These are phyloP conservation scores for Cassiopea xamachana DNA, from an alignment of 30 jellyfish, hydroid and myxozoan species.

Conservation along the genomic window DNA sequence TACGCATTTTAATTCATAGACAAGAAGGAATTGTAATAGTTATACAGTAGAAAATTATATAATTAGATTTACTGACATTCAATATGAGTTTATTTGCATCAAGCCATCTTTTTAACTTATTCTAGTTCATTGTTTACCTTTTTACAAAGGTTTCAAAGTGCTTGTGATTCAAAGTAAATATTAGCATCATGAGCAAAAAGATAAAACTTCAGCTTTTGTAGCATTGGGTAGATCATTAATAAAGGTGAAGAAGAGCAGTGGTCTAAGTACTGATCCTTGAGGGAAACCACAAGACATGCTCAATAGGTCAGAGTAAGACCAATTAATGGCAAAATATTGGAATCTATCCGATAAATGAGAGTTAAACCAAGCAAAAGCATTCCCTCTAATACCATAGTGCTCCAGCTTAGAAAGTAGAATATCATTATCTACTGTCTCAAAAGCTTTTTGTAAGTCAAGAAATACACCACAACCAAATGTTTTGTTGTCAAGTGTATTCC, in stretches of 20 bases:
- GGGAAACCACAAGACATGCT: not conserved
- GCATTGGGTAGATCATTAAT: not conserved
- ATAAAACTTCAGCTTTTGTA: not conserved
- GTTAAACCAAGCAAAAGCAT: not conserved
- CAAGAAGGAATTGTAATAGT: too few species aligned
- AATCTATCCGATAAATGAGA: not conserved
- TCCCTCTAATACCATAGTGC: slow-evolving; percentile 69
- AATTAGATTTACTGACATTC: too few species aligned
- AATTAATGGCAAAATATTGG: not conserved
- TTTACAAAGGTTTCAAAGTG: not conserved
- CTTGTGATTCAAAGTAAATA: not conserved
- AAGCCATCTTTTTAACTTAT: too few species aligned
- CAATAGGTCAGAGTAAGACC: not conserved
- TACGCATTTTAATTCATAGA: too few species aligned
- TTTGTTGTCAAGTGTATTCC: slow-evolving; percentile 54
- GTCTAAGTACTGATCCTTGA: not conserved
- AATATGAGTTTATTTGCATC: too few species aligned
- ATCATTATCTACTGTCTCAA: slow-evolving; percentile 56
- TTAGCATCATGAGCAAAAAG: not conserved
- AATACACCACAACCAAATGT: slow-evolving; percentile 64
- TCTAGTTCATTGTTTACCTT: not conserved
- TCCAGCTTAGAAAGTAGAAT: slow-evolving; percentile 52
- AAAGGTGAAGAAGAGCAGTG: not conserved
- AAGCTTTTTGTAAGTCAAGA: slow-evolving; percentile 63
- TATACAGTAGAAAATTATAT: too few species aligned